Evolutionary conservation across 37 sponge, comb jelly and placozoan species (phyloP).

Genomic region (Haliclona indistincta): DNA sequence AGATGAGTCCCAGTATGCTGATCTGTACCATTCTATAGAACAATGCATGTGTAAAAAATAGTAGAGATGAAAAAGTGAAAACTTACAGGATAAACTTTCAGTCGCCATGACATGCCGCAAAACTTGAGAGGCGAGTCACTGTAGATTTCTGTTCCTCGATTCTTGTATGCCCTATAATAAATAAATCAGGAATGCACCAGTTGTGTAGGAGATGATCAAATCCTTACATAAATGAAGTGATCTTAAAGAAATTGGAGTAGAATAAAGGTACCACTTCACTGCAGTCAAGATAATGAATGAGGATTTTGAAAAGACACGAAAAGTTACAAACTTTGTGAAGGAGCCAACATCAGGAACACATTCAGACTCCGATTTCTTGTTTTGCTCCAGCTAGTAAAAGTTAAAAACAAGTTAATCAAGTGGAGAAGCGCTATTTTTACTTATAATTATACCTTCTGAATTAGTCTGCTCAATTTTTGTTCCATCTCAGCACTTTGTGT

Average conservation of each 20-base stretch:
- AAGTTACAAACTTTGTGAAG: slow-evolving; percentile 19
- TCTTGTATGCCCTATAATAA: slow-evolving; percentile 15
- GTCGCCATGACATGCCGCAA: slow-evolving; percentile 77
- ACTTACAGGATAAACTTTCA: slow-evolving; percentile 93
- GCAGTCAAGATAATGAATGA: neutral
- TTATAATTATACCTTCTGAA: slow-evolving; percentile 1
- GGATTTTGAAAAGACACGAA: neutral
- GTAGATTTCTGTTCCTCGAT: slow-evolving; percentile 54
- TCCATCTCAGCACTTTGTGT: slow-evolving; percentile 27
- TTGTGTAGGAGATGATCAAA: no score
- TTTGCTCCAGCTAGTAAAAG: neutral
- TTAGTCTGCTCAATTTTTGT: slow-evolving; percentile 2
- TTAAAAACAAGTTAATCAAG: neutral
- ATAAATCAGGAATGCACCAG: neutral
- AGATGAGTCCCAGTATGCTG: slow-evolving; percentile 73
- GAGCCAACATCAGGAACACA: slow-evolving; percentile 4
- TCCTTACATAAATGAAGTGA: slow-evolving; percentile 51
- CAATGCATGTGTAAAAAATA: slow-evolving; percentile 5
- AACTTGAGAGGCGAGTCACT: slow-evolving; percentile 25
- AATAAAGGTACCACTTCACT: slow-evolving; percentile 68
- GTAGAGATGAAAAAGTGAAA: neutral
- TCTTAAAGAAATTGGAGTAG: slow-evolving; percentile 29
- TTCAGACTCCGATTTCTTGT: neutral
- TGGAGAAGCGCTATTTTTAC: neutral
- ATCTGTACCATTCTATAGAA: slow-evolving; percentile 76